Evolutionary conservation across 2,113 vertebrate species (phyloP).

Genomic region (Tiliqua scincoides): DNA sequence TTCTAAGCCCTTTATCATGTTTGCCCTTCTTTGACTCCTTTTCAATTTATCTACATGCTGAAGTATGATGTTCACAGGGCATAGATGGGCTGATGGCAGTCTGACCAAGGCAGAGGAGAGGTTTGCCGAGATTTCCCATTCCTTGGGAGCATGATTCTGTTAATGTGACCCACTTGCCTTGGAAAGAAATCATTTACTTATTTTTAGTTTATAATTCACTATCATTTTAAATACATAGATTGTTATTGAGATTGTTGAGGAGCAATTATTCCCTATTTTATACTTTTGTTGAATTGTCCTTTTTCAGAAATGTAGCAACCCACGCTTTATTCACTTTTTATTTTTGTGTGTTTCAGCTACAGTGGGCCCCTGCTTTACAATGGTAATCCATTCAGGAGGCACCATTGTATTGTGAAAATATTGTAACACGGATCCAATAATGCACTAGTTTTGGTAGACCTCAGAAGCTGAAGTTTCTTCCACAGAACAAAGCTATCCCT

Average conservation of each 20-base stretch:
- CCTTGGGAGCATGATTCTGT: neutral
- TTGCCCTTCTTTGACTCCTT: slow-evolving; percentile 23
- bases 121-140: slow-evolving; percentile 9
- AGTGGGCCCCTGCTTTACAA: no score
- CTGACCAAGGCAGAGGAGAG: neutral
- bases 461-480: no score
- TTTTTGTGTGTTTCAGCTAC: neutral
- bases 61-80: slow-evolving; percentile 14
- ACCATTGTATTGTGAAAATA: no score
- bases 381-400: no score
- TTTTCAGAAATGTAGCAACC: neutral
- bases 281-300: neutral
- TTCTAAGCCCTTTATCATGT: slow-evolving; percentile 35
- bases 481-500: no score
- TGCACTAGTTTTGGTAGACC: no score
- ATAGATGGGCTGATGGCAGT: neutral
- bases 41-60: slow-evolving; percentile 33
- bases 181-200: neutral
- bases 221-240: neutral
- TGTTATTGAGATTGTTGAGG: neutral
- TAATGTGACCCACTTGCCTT: neutral
- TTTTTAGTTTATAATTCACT: neutral
- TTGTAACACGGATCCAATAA: no score
- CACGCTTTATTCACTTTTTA: neutral
- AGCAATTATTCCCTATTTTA: neutral